Conservation (phyloP, 2,888 invertebrate genomes). For the Hybos culiciformis region DNA sequence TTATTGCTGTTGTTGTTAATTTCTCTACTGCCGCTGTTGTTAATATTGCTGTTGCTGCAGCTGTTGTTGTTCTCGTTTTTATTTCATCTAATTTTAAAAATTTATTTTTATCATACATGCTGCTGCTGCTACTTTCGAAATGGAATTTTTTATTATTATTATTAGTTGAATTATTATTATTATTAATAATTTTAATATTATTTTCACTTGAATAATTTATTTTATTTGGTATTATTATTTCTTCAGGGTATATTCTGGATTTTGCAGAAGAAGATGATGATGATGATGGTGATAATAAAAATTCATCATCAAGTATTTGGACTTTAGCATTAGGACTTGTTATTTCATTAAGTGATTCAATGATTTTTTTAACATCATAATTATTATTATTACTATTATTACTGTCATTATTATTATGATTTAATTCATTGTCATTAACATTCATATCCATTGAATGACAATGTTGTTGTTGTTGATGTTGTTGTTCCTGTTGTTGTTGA, state of each 20-base stretch:
- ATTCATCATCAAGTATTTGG: conserved; percentile 24
- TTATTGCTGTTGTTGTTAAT: conserved; percentile 8
- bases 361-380: no score
- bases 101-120: neutral
- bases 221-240: neutral
- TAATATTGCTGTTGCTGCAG: conserved; percentile 11
- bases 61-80: conserved; percentile 4
- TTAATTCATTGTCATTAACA: no score
- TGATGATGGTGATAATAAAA: conserved; percentile 23
- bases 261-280: neutral
- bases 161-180: neutral
- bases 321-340: conserved; percentile 15
- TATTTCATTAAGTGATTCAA: conserved; percentile 12
- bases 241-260: neutral
- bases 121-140: no score
- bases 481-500: no score
- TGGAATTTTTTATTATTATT: neutral
- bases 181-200: neutral
- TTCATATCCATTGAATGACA: no score
- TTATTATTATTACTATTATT: conserved; percentile 7
- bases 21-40: conserved; percentile 2
- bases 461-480: no score
- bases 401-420: no score
- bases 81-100: conserved; percentile 2
- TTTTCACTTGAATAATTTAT: neutral